phyloP scores from a whole-genome alignment of 2,113 vertebrate species.

The Neogobius melanostomus region DNA sequence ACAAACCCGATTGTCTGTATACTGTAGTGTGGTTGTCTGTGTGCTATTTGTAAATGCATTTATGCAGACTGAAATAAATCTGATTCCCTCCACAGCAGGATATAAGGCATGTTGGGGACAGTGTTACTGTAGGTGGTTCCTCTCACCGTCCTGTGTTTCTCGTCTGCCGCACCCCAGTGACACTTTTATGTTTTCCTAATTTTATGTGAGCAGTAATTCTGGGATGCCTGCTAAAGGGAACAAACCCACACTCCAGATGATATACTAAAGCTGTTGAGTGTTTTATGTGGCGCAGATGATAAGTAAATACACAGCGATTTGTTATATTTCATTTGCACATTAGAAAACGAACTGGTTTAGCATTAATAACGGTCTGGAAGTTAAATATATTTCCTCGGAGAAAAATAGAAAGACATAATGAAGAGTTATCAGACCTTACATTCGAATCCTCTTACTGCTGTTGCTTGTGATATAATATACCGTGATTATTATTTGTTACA shows the following conservation, averaged over 20 bases:
- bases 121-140: slow-evolving; percentile 42
- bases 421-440: neutral
- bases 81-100: slow-evolving; percentile 66
- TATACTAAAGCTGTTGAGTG: slow-evolving; percentile 13
- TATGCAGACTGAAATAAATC: slow-evolving; percentile 62
- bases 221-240: slow-evolving; percentile 45
- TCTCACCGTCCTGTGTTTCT: slow-evolving; percentile 37
- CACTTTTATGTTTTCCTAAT: slow-evolving; percentile 50
- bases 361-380: neutral
- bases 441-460: neutral
- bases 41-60: slow-evolving; percentile 59
- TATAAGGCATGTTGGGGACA: slow-evolving; percentile 35
- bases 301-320: slow-evolving; percentile 2
- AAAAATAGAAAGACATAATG: neutral
- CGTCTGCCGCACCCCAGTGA: slow-evolving; percentile 35
- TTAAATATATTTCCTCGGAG: neutral
- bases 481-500: neutral
- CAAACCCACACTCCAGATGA: slow-evolving; percentile 35
- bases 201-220: slow-evolving; percentile 49
- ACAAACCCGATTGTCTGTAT: slow-evolving; percentile 31
- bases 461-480: neutral
- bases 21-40: slow-evolving; percentile 33
- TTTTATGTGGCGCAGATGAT: neutral
- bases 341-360: neutral
- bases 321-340: slow-evolving; percentile 1